These are phyloP conservation scores for Dromas ardeola DNA, from an alignment of 2,113 vertebrate genomes.

Conservation along the genomic window DNA sequence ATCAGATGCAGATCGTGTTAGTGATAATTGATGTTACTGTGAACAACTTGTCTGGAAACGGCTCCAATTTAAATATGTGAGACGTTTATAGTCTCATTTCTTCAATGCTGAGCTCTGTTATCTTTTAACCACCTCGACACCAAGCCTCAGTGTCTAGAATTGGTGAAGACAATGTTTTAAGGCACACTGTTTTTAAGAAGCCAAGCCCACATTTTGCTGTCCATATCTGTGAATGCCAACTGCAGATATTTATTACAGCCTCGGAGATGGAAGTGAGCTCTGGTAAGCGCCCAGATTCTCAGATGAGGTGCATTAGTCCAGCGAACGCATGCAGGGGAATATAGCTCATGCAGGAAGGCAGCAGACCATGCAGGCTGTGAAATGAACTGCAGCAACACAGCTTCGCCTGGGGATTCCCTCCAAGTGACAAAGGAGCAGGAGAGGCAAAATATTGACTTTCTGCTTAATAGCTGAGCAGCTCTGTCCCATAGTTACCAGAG, in stretches of 20 bases:
- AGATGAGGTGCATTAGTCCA: conserved; percentile 19
- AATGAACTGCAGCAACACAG: conserved; percentile 32
- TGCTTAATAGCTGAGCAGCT: background rate
- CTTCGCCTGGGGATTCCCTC: conserved; percentile 42
- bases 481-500: background rate
- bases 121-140: conserved; percentile 9
- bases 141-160: background rate
- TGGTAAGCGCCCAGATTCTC: background rate
- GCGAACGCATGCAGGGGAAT: background rate
- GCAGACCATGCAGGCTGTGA: conserved; percentile 28
- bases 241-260: conserved; percentile 20
- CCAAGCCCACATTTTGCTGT: background rate
- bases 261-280: background rate
- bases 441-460: background rate
- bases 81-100: conserved; percentile 44
- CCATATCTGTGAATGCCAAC: background rate
- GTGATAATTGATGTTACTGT: conserved; percentile 66
- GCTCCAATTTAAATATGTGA: conserved; percentile 57
- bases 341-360: background rate
- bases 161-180: background rate
- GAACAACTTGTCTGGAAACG: conserved; percentile 62
- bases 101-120: background rate
- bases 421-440: background rate
- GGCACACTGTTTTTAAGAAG: background rate
- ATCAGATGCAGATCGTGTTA: conserved; percentile 68